Conservation (phyloP, 2,797 vertebrate genomes). For the Knipowitschia caucasica region DNA sequence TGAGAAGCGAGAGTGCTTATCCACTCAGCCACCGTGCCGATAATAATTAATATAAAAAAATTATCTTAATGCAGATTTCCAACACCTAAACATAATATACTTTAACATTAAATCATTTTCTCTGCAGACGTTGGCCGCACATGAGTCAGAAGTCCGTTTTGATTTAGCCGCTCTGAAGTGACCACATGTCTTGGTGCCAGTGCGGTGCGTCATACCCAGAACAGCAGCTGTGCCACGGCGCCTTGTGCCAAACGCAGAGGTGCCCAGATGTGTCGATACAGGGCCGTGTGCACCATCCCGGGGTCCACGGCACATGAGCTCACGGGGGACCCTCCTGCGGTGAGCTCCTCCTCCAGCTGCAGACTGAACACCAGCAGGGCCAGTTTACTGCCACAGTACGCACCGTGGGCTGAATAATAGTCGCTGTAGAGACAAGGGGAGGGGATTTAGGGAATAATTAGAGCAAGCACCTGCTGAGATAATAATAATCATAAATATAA, state of each 20-base stretch:
- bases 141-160: not conserved
- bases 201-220: conserved; percentile 75
- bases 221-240: conserved; percentile 69
- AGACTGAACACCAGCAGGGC: conserved; percentile 85
- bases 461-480: no score
- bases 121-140: not conserved
- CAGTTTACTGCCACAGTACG: conserved; percentile 89
- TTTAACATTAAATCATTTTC: not conserved
- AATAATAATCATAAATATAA: no score
- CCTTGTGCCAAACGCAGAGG: conserved; percentile 65
- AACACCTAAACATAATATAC: not conserved
- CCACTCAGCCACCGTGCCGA: no score
- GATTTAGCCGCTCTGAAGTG: conserved; percentile 1
- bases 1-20: no score
- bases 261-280: conserved; percentile 80
- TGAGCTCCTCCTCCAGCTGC: conserved; percentile 80
- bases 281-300: conserved; percentile 85
- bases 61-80: not conserved
- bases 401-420: conserved; percentile 80
- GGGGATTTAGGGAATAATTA: not conserved
- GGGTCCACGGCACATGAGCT: conserved; percentile 86
- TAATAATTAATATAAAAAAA: no score
- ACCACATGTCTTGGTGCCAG: not conserved
- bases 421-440: conserved; percentile 43
- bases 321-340: conserved; percentile 70